Percentiles rank a stretch among this genome's conserved stretches.
phyloP scores from a whole-genome alignment of 1,140 invertebrate genomes.

The Zophobas atratus region DNA sequence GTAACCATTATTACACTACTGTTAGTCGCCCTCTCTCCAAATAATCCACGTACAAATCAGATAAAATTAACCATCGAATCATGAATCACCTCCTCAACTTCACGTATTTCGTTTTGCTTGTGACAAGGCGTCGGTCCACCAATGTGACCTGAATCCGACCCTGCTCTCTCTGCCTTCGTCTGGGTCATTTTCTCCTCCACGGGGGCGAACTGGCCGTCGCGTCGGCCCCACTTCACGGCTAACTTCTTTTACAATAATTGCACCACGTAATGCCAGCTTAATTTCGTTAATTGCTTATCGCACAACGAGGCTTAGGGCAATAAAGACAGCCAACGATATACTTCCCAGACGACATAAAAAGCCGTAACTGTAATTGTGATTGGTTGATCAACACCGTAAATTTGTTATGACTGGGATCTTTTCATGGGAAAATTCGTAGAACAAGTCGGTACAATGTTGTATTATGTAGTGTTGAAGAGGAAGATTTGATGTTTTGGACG shows the following conservation, averaged over 20 bases:
- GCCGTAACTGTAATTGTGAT: neutral
- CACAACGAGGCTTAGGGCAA: constrained; percentile 16
- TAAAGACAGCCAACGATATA: constrained; percentile 18
- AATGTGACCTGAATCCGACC: too few relatives aligned
- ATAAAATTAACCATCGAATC: too few relatives aligned
- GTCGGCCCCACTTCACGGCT: constrained; percentile 22
- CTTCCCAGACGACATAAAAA: constrained; percentile 12
- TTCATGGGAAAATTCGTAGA: neutral
- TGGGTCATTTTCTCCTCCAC: constrained; percentile 17
- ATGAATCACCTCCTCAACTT: too few relatives aligned
- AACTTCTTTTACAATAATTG: constrained; percentile 37
- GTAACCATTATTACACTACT: too few relatives aligned
- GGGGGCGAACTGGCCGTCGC: constrained; percentile 15
- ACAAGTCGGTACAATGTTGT: neutral
- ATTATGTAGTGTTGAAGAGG: neutral
- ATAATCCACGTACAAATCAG: too few relatives aligned
- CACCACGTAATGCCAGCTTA: constrained; percentile 12
- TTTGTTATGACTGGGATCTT: neutral
- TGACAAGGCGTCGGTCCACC: too few relatives aligned
- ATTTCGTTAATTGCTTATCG: constrained; percentile 29
- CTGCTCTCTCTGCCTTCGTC: neutral
- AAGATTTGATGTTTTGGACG: too few relatives aligned
- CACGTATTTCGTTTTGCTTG: too few relatives aligned
- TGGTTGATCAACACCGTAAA: constrained; percentile 1
- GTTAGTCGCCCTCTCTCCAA: too few relatives aligned